These are phyloP conservation scores for Habropoda laboriosa DNA, from an alignment of 1,140 invertebrate genomes.

Conservation along the genomic window DNA sequence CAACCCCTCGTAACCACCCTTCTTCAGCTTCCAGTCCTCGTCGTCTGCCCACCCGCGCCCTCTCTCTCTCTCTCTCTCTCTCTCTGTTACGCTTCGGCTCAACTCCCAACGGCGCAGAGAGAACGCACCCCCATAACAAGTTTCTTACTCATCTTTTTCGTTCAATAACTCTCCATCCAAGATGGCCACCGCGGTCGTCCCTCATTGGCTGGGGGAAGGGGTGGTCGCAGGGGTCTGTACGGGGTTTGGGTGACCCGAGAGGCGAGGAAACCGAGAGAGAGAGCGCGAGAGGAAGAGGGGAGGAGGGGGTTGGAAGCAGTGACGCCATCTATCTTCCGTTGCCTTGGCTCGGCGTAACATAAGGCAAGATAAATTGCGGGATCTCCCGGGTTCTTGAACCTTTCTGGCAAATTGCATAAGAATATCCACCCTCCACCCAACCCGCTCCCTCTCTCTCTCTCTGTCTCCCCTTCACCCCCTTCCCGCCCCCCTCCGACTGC, in stretches of 20 bases:
- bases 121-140: slow-evolving; percentile 82
- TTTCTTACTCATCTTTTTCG: slow-evolving; percentile 83
- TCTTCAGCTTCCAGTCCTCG: slow-evolving; percentile 64
- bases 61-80: slow-evolving; percentile 35
- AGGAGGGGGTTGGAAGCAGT: slow-evolving; percentile 78
- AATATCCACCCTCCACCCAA: slow-evolving; percentile 79
- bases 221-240: slow-evolving; percentile 76
- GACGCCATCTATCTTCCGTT: slow-evolving; percentile 83
- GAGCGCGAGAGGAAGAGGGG: slow-evolving; percentile 40
- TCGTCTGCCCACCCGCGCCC: slow-evolving; percentile 31
- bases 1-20: slow-evolving; percentile 70
- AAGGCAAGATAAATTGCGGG: slow-evolving; percentile 83
- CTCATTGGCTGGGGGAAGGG: slow-evolving; percentile 82
- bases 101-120: slow-evolving; percentile 70
- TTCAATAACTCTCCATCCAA: slow-evolving; percentile 83
- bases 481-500: slow-evolving; percentile 56
- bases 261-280: slow-evolving; percentile 49
- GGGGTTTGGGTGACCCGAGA: slow-evolving; percentile 67
- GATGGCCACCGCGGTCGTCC: slow-evolving; percentile 82
- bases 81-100: slow-evolving; percentile 48
- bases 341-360: slow-evolving; percentile 83
- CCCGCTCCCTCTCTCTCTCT: no score
- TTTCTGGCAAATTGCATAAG: slow-evolving; percentile 84
- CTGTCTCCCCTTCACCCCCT: no score
- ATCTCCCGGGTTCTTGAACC: slow-evolving; percentile 83